Percentiles rank a stretch among this genome's conserved stretches.
Conservation (phyloP, 2,888 invertebrate species). For the Apotomis capreana region DNA sequence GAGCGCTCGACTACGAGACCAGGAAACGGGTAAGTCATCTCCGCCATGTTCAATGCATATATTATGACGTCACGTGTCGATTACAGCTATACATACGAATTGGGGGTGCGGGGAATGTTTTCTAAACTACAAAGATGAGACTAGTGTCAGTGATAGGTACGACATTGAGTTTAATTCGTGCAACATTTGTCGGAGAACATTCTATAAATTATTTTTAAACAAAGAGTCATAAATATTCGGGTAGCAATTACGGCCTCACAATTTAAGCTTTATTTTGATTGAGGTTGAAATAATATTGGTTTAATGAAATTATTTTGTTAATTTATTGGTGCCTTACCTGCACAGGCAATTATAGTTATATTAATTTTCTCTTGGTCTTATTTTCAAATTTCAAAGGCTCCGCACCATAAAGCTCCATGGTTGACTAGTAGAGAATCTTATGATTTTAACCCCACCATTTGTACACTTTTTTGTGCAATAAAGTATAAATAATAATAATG, state of each 20-base stretch:
- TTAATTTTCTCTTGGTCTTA: too few relatives aligned
- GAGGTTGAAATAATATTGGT: background rate
- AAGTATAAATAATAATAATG: too few relatives aligned
- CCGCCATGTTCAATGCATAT: conserved; percentile 43
- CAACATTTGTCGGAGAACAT: background rate
- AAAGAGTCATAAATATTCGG: background rate
- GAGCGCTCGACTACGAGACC: conserved; percentile 98
- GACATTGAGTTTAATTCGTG: background rate
- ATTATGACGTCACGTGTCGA: conserved; percentile 35
- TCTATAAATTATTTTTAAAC: background rate
- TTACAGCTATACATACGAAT: background rate
- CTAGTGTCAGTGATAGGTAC: too few relatives aligned
- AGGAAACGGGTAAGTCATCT: conserved; percentile 92
- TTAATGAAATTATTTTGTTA: conserved; percentile 4
- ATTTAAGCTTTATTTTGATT: conserved; percentile 20
- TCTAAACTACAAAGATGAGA: background rate
- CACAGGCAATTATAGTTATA: background rate
- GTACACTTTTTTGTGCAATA: too few relatives aligned
- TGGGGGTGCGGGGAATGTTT: background rate
- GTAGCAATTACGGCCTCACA: background rate
- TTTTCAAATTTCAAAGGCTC: too few relatives aligned
- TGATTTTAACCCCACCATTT: too few relatives aligned
- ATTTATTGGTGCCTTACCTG: background rate
- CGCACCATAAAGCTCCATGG: too few relatives aligned
- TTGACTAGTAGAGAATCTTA: too few relatives aligned